These are phyloP conservation scores for Ophiodon elongatus DNA, from an alignment of 2,113 vertebrate genomes.

Conservation along the genomic window DNA sequence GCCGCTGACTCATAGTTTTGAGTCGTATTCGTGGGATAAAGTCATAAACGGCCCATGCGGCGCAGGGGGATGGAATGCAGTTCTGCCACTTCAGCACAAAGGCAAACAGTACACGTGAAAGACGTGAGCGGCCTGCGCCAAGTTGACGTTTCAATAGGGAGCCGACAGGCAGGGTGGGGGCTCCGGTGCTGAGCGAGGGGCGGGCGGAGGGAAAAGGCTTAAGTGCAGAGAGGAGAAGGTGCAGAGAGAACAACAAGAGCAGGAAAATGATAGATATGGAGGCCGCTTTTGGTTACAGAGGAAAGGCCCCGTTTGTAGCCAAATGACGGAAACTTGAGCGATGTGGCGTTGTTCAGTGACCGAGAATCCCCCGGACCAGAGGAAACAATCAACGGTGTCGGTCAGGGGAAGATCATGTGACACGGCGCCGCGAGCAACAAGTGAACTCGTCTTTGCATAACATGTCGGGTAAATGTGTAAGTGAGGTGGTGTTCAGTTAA, in stretches of 20 bases:
- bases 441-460: background rate
- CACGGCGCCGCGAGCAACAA: constrained; percentile 2
- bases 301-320: background rate
- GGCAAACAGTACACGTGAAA: constrained; percentile 11
- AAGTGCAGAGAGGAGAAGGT: background rate
- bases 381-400: constrained; percentile 28
- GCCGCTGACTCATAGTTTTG: background rate
- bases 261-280: constrained; percentile 1
- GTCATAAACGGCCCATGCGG: constrained; percentile 13
- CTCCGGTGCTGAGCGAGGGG: background rate
- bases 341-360: constrained; percentile 20
- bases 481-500: background rate
- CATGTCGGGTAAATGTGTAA: background rate
- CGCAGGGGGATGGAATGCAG: constrained; percentile 64
- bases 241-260: background rate
- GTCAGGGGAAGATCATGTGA: constrained; percentile 41
- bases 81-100: constrained; percentile 50
- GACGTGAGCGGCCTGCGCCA: constrained; percentile 29
- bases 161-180: constrained; percentile 6
- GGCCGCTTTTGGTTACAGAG: constrained; percentile 15
- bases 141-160: constrained; percentile 12
- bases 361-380: constrained; percentile 18
- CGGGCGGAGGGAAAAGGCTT: background rate
- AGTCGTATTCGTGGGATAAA: constrained; percentile 8
- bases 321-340: constrained; percentile 39